These are phyloP conservation scores for Planiliza haematocheilus DNA, from an alignment of 2,113 vertebrate species.

Conservation along the genomic window DNA sequence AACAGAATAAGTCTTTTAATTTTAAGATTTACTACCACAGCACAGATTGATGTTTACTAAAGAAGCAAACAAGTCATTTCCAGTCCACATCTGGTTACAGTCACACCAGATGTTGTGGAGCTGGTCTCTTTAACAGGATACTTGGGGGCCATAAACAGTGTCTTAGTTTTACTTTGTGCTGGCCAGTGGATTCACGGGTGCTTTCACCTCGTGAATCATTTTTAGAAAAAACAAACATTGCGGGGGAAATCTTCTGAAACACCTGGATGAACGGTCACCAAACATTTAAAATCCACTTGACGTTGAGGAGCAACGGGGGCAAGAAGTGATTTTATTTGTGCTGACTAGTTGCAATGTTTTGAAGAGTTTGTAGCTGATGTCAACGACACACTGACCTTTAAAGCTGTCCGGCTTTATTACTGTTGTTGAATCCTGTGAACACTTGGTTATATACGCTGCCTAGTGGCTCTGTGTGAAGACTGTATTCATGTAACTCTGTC, in stretches of 20 bases:
- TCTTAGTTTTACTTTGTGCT: not conserved
- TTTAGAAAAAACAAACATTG: not conserved
- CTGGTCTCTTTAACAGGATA: not conserved
- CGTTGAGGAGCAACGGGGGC: too few relatives aligned
- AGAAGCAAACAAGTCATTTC: too few relatives aligned
- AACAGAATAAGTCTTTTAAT: not conserved
- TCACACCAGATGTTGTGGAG: not conserved
- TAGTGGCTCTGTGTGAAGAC: not conserved
- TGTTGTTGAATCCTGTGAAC: too few relatives aligned
- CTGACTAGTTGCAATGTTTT: not conserved
- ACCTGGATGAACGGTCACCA: not conserved
- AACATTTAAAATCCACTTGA: not conserved
- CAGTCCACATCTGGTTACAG: not conserved
- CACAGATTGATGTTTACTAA: too few relatives aligned
- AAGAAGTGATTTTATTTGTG: not conserved
- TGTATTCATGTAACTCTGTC: not conserved
- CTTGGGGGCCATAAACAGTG: not conserved
- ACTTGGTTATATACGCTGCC: too few relatives aligned
- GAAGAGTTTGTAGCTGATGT: not conserved
- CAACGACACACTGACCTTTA: conserved; percentile 5
- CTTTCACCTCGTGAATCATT: not conserved
- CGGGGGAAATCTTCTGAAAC: too few relatives aligned
- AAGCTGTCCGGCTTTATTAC: not conserved
- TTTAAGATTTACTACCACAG: too few relatives aligned
- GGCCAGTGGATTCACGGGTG: not conserved